phyloP scores from a whole-genome alignment of 2,113 vertebrate genomes.

The Oncorhynchus nerka region DNA sequence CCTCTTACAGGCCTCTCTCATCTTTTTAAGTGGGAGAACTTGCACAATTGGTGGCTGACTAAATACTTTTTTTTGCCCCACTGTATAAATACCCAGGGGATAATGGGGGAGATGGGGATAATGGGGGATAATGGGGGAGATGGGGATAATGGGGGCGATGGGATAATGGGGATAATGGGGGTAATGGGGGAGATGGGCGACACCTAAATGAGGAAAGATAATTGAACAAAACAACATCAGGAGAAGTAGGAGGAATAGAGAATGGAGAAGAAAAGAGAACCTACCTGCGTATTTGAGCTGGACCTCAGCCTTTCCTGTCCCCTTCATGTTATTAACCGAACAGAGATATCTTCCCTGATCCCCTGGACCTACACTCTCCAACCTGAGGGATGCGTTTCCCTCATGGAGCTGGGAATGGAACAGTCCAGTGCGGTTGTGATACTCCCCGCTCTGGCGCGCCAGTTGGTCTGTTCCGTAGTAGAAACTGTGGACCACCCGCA shows the following conservation, averaged over 20 bases:
- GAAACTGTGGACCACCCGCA: slow-evolving; percentile 46
- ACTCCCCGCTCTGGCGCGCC: slow-evolving; percentile 8
- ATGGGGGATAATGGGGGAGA: too few species aligned
- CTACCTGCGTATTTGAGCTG: slow-evolving; percentile 52
- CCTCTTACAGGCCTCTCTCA: too few species aligned
- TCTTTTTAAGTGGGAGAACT: too few species aligned
- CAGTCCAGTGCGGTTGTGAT: slow-evolving; percentile 27
- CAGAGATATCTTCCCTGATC: slow-evolving; percentile 43
- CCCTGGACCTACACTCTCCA: slow-evolving; percentile 4
- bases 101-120: too few species aligned
- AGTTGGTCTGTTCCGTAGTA: slow-evolving; percentile 44
- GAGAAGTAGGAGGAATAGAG: not conserved
- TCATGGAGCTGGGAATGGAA: slow-evolving; percentile 22
- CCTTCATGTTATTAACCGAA: slow-evolving; percentile 34
- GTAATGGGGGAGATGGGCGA: too few species aligned
- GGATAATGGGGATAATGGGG: too few species aligned
- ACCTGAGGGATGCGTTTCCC: slow-evolving; percentile 46
- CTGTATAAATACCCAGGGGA: too few species aligned
- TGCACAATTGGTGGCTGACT: too few species aligned
- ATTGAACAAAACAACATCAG: not conserved
- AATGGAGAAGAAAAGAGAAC: slow-evolving; percentile 5
- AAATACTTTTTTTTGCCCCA: too few species aligned
- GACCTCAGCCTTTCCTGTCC: slow-evolving; percentile 32
- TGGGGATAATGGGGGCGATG: too few species aligned
- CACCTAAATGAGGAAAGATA: too few species aligned